Base-by-base conservation (phyloP, 2,888 invertebrate species). In the Drosophila barbarae region DNA sequence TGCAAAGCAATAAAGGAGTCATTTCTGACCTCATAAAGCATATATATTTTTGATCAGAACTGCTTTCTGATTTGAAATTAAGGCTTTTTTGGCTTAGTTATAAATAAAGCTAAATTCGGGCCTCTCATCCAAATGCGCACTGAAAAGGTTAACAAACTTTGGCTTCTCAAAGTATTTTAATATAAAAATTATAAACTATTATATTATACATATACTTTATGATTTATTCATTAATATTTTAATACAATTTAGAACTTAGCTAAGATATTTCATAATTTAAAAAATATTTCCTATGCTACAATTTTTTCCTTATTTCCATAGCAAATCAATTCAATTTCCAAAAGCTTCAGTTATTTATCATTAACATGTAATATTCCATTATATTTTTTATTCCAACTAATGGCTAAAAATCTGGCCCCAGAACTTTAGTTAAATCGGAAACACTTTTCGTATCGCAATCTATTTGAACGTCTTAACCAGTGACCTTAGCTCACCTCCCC, bases 391-490 rank as follows among this genome's bases (percentile, higher is more conserved):
- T 1, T n/a, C 0, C 41, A 18, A 12, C 28, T 18, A 30, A 46
- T 30, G 28, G 7, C 46, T 5, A 8, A 5, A 30, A 47, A 47
- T 32, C 47, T 32, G 9, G 21, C 2, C 5, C 8, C 12, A 18
- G 5, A 32, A 13, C 26, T 26, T 5, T 26, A 36, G 13, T 23
- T 1, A 5, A 35, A 32, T 10, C 13, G 32, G 13, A 65, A 36
- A 23, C 26, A 26, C 32, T 32, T 28, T 23, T 2, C 6, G n/a
- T n/a, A 15, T 23, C 28, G 9, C 28, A 12, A 59, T 30, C 41
- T 15, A 23, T 38, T 60, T 38, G 44, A 38, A 39, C 35, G 68
- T 50, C 50, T 56, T 51, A 68, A 35, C 70, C 53, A 68, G 53
- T 39, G 53, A 68, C 61, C 68, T 44, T 51, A 61, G 34, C 2